phyloP scores from a whole-genome alignment of 1,140 invertebrate genomes.

The Eumaeus atala region DNA sequence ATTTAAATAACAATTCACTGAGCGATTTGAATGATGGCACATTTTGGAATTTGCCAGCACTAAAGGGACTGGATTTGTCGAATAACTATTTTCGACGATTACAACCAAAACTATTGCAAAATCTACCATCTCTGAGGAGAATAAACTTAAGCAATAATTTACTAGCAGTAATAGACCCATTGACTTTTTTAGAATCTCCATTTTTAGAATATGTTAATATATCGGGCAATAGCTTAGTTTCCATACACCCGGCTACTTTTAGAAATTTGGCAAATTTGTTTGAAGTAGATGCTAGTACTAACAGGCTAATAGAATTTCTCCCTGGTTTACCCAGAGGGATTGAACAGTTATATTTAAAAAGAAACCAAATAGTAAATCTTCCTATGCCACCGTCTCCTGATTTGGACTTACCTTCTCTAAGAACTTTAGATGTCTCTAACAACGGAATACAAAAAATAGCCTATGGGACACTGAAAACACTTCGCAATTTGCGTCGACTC shows the following conservation, averaged over 20 bases:
- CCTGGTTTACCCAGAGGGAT: conserved; percentile 83
- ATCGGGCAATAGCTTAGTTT: conserved; percentile 81
- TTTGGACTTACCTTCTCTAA: conserved; percentile 80
- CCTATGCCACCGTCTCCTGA: conserved; percentile 78
- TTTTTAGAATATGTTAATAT: conserved; percentile 86
- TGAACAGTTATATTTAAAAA: conserved; percentile 83
- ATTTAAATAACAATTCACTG: conserved; percentile 86
- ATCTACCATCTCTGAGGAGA: conserved; percentile 83
- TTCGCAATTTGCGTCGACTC: conserved; percentile 82
- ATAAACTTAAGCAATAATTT: conserved; percentile 88
- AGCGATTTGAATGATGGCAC: conserved; percentile 78
- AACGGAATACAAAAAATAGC: conserved; percentile 85
- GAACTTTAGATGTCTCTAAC: conserved; percentile 83
- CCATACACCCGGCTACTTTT: conserved; percentile 83
- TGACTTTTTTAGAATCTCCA: conserved; percentile 81
- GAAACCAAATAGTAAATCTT: conserved; percentile 82
- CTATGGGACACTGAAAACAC: conserved; percentile 78
- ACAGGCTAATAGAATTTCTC: conserved; percentile 81
- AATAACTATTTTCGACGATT: conserved; percentile 83
- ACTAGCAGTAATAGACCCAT: conserved; percentile 80
- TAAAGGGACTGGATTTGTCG: conserved; percentile 88
- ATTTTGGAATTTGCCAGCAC: conserved; percentile 86
- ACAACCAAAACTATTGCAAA: conserved; percentile 81
- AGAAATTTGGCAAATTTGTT: conserved; percentile 82
- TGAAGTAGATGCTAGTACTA: conserved; percentile 86